These are phyloP conservation scores for Hymenopus coronatus DNA, from an alignment of 2,888 invertebrate species.

Conservation along the genomic window DNA sequence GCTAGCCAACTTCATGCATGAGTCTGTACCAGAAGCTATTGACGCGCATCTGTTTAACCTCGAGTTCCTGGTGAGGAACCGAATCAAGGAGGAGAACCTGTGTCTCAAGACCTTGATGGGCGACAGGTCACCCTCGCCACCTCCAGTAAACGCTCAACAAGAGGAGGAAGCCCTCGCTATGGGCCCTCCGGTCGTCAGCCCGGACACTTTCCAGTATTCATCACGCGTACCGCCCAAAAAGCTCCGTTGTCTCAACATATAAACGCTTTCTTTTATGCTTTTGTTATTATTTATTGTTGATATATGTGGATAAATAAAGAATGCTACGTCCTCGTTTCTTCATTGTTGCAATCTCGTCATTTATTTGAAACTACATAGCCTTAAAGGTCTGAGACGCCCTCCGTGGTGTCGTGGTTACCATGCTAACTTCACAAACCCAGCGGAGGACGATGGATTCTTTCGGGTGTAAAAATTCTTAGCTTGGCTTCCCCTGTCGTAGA, in stretches of 20 bases:
- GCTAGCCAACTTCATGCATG: constrained; percentile 77
- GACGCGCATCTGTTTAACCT: constrained; percentile 78
- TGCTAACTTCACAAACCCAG: no score
- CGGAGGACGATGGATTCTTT: no score
- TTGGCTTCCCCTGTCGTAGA: no score
- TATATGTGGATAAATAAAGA: not conserved
- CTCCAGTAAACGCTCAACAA: constrained; percentile 30
- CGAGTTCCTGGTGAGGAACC: constrained; percentile 59
- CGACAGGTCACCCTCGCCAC: constrained; percentile 38
- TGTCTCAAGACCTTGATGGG: constrained; percentile 57
- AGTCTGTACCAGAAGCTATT: constrained; percentile 68
- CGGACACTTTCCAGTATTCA: constrained; percentile 63
- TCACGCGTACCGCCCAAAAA: constrained; percentile 70
- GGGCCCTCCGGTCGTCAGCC: constrained; percentile 36
- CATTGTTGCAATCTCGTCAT: not conserved
- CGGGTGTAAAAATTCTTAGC: no score
- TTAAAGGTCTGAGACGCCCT: no score
- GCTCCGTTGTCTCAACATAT: constrained; percentile 76
- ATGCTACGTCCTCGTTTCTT: not conserved
- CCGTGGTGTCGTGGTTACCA: no score
- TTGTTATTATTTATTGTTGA: not conserved
- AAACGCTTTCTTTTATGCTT: constrained; percentile 38
- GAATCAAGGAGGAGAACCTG: constrained; percentile 52
- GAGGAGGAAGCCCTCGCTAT: constrained; percentile 36
- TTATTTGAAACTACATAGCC: no score